These are phyloP conservation scores for Drosophila virilis DNA, from an alignment of 1,140 invertebrate species.

Conservation along the genomic window DNA sequence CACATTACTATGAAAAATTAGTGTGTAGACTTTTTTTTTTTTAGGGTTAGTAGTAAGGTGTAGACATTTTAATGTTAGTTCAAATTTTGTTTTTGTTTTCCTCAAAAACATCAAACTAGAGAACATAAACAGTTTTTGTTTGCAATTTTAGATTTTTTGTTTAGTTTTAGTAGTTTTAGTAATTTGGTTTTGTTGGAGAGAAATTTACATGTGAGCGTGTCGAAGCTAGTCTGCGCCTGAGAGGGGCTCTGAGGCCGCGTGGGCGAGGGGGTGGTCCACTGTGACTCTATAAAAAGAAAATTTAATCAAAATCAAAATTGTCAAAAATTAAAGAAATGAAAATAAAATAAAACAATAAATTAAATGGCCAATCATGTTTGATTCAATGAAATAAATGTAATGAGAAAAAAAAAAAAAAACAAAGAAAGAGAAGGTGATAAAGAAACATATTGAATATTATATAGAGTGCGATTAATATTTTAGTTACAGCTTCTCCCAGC, in stretches of 20 bases:
- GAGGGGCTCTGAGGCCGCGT: conserved; percentile 85
- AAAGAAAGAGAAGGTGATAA: conserved; percentile 52
- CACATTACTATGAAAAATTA: conserved; percentile 62
- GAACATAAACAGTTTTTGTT: conserved; percentile 66
- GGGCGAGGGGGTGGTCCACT: conserved; percentile 85
- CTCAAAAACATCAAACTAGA: conserved; percentile 69
- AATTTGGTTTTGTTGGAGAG: conserved; percentile 76
- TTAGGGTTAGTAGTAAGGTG: conserved; percentile 38
- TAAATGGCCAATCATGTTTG: conserved; percentile 66
- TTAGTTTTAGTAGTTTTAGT: conserved; percentile 61
- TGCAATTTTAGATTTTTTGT: conserved; percentile 47
- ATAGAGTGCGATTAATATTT: conserved; percentile 80
- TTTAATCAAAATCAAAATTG: conserved; percentile 62
- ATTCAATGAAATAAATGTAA: conserved; percentile 53
- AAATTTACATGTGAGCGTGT: conserved; percentile 85
- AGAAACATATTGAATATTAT: conserved; percentile 58
- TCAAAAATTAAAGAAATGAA: conserved; percentile 46
- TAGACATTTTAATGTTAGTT: conserved; percentile 39
- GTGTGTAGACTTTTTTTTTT: conserved; percentile 44
- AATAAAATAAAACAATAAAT: conserved; percentile 53
- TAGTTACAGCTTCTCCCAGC: conserved; percentile 70
- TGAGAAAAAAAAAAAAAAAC: conserved; percentile 29
- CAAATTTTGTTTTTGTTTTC: conserved; percentile 36
- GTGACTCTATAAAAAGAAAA: conserved; percentile 85
- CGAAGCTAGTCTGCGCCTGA: conserved; percentile 85